phyloP scores from a whole-genome alignment of 2,888 invertebrate genomes.

The Hedya salicella region DNA sequence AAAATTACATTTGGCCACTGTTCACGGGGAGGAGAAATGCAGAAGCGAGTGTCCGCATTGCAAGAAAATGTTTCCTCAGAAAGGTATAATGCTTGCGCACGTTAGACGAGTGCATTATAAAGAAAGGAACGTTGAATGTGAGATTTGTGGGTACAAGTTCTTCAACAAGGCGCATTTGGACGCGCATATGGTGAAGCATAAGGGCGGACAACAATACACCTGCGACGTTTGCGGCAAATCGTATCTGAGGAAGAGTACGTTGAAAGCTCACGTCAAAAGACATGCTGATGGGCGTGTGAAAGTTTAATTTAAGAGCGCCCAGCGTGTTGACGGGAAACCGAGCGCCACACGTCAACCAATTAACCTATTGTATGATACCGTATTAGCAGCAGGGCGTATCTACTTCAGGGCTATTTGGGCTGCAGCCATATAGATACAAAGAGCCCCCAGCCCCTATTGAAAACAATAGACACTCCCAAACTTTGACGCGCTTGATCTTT shows the following conservation, averaged over 20 bases:
- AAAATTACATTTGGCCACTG: conserved; percentile 40
- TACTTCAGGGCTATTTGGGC: no score
- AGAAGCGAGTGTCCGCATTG: conserved; percentile 47
- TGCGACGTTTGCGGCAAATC: conserved; percentile 73
- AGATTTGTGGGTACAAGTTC: conserved; percentile 30
- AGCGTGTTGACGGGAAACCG: no score
- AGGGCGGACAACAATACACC: conserved; percentile 63
- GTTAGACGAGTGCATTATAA: conserved; percentile 55
- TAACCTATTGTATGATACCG: no score
- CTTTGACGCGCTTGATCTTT: no score
- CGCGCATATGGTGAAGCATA: conserved; percentile 61
- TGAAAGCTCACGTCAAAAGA: conserved; percentile 40
- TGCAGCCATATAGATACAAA: no score
- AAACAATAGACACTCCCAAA: no score
- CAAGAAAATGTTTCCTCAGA: conserved; percentile 52
- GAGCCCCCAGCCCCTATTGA: no score
- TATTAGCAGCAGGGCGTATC: no score
- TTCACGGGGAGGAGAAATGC: conserved; percentile 39
- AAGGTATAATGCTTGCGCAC: conserved; percentile 70
- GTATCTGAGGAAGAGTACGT: conserved; percentile 51
- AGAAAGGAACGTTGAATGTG: conserved; percentile 33
- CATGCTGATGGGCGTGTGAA: conserved; percentile 25
- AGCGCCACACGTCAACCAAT: no score
- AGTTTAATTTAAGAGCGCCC: not conserved
- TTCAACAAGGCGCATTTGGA: conserved; percentile 40